A percentile compares a stretch with the other conserved stretches of the same genome.
These are phyloP conservation scores for Hyaena hyaena DNA, from an alignment of 2,113 vertebrate species.

Conservation along the genomic window DNA sequence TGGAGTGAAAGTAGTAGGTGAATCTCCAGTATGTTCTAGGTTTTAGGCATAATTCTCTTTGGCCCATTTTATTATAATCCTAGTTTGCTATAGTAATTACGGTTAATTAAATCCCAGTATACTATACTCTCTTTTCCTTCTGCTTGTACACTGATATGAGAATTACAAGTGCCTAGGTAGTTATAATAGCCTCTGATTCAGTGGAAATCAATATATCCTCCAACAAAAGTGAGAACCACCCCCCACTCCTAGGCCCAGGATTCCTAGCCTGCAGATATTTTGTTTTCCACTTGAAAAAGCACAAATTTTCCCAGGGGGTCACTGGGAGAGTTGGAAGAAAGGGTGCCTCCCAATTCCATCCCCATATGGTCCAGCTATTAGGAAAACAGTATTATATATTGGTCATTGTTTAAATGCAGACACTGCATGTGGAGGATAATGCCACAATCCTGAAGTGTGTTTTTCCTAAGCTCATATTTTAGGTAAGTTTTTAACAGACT, in stretches of 20 bases:
- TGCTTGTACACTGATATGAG: background rate
- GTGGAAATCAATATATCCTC: background rate
- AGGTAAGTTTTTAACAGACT: background rate
- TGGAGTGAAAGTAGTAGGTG: background rate
- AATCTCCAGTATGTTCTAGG: background rate
- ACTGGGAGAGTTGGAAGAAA: background rate
- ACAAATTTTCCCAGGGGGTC: background rate
- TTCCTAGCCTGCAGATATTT: background rate
- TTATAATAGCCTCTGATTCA: background rate
- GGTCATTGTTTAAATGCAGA: background rate
- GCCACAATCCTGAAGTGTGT: background rate
- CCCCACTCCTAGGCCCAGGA: background rate
- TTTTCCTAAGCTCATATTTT: background rate
- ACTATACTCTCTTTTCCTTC: background rate
- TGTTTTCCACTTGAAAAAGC: background rate
- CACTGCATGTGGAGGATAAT: background rate
- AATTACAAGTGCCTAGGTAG: background rate
- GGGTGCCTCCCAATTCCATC: too few species aligned
- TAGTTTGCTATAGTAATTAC: background rate
- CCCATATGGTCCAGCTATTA: background rate
- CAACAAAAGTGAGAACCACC: background rate
- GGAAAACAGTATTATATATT: background rate
- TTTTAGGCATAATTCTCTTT: background rate
- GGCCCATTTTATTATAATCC: background rate
- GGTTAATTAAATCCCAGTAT: background rate